Percentiles rank a stretch among this genome's conserved stretches.
Conservation (phyloP, 2,888 invertebrate genomes). For the Drosophila maculinotata region DNA sequence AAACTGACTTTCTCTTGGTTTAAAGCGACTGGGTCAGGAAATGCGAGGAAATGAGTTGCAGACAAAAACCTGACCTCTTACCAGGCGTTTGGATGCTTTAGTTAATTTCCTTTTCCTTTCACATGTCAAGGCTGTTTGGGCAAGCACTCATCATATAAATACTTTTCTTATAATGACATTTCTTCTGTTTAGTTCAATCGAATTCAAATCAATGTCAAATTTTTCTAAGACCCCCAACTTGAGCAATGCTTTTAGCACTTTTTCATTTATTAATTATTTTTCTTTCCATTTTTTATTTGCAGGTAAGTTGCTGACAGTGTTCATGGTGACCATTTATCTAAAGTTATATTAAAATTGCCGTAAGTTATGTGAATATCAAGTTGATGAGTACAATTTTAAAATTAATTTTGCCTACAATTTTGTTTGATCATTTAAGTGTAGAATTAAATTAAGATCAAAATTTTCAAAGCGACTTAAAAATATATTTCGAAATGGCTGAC, state of each 20-base stretch:
- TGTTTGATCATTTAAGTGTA: no score
- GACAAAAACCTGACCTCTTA: slow-evolving; percentile 52
- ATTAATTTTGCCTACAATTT: no score
- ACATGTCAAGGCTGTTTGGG: slow-evolving; percentile 14
- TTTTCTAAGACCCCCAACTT: no score
- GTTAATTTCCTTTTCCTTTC: slow-evolving; percentile 20
- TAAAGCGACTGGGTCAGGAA: slow-evolving; percentile 46
- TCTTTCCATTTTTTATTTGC: slow-evolving; percentile 32
- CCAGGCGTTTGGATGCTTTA: background rate
- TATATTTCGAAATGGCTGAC: no score
- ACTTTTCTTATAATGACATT: slow-evolving; percentile 7
- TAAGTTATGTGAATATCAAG: slow-evolving; percentile 7
- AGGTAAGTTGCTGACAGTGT: slow-evolving; percentile 45
- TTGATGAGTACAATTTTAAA: no score
- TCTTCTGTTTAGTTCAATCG: slow-evolving; percentile 4
- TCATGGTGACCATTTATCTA: background rate
- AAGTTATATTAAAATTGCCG: background rate
- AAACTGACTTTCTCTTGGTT: slow-evolving; percentile 20
- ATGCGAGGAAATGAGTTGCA: slow-evolving; percentile 64
- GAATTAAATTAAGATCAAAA: no score
- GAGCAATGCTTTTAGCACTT: slow-evolving; percentile 7
- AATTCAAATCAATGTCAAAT: slow-evolving; percentile 7
- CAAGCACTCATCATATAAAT: slow-evolving; percentile 1
- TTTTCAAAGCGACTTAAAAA: no score
- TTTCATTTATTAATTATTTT: slow-evolving; percentile 16